phyloP scores from a whole-genome alignment of 1,140 invertebrate genomes.

The Episyrphus balteatus region DNA sequence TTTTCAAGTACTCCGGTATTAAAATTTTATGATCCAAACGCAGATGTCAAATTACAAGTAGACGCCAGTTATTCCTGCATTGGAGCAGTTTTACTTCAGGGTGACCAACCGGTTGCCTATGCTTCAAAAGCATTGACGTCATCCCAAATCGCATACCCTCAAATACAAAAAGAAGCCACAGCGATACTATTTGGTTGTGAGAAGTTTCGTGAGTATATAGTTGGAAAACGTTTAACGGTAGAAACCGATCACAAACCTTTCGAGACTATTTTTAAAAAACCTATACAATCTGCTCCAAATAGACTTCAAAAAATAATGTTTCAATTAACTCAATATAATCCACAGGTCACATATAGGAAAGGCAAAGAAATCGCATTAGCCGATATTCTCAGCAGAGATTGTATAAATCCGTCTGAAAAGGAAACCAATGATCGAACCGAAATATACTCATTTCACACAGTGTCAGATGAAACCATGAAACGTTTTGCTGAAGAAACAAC shows the following conservation, averaged over 20 bases:
- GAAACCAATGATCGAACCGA: too few species aligned
- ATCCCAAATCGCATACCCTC: conserved; percentile 14
- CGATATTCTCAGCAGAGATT: too few species aligned
- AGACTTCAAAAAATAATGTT: too few species aligned
- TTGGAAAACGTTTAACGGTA: neutral
- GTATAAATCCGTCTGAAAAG: too few species aligned
- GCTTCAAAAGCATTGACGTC: conserved; percentile 26
- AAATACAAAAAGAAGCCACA: conserved; percentile 11
- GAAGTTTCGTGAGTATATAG: conserved; percentile 5
- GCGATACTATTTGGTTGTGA: conserved; percentile 6
- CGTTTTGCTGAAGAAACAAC: conserved; percentile 9
- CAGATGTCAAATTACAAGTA: conserved; percentile 15
- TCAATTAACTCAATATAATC: too few species aligned
- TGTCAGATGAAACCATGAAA: too few species aligned
- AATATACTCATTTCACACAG: too few species aligned
- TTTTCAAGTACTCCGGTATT: conserved; percentile 20
- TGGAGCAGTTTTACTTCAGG: conserved; percentile 24
- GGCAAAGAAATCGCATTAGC: too few species aligned
- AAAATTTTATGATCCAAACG: conserved; percentile 18
- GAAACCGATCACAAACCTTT: too few species aligned
- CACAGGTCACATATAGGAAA: too few species aligned
- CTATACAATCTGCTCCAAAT: too few species aligned
- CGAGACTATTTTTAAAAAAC: conserved; percentile 36
- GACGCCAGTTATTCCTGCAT: conserved; percentile 23
- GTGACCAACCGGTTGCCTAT: conserved; percentile 22